Conservation (phyloP, 2,797 vertebrate species). For the Psittacula echo region DNA sequence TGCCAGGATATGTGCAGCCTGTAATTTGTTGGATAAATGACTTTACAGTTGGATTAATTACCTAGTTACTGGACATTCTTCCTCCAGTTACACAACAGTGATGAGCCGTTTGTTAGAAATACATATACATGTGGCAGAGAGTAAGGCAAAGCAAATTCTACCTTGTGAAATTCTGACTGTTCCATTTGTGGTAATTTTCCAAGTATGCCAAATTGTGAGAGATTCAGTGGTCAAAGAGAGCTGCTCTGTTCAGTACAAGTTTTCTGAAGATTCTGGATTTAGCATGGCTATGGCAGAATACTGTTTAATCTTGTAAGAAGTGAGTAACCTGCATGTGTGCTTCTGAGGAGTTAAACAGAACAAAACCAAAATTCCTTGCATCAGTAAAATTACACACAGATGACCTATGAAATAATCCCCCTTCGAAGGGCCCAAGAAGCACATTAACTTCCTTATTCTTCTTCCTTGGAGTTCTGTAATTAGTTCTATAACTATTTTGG, state of each 20-base stretch:
- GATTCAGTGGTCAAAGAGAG: not conserved
- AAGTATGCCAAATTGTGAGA: not conserved
- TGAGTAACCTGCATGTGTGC: not conserved
- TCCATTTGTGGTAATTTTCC: not conserved
- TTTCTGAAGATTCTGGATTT: not conserved
- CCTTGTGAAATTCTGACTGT: not conserved
- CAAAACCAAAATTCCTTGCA: not conserved
- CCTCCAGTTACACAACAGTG: not conserved
- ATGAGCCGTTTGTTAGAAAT: not conserved
- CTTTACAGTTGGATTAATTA: constrained; percentile 21
- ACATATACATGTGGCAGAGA: not conserved
- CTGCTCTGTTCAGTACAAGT: not conserved
- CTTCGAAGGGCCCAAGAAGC: not conserved
- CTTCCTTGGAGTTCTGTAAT: not conserved
- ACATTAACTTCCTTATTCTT: not conserved
- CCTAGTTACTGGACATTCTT: constrained; percentile 8
- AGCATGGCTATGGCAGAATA: not conserved
- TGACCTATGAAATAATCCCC: not conserved
- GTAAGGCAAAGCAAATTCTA: not conserved
- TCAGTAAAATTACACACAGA: not conserved
- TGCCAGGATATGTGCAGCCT: not conserved
- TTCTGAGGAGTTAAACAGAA: not conserved
- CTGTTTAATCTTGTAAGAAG: not conserved
- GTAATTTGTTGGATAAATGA: not conserved
- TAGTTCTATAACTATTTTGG: not conserved